Evolutionary conservation across 2,888 invertebrate species (phyloP).

Genomic region (Nephrotoma flavescens): DNA sequence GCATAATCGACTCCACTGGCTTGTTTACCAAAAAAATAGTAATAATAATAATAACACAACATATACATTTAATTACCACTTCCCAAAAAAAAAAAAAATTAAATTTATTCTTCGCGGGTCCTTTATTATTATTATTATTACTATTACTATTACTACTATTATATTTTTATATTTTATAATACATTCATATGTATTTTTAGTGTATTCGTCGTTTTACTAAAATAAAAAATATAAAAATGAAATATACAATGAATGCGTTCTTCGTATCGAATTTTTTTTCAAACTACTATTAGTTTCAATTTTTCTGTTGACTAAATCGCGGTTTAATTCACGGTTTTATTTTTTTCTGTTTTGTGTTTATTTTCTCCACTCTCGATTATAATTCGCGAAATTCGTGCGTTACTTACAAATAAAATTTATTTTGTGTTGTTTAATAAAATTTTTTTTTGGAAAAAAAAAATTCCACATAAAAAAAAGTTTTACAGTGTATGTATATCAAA

Average conservation of each 20-base stretch:
- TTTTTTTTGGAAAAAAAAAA: not conserved
- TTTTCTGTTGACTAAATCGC: not conserved
- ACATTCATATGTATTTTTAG: not conserved
- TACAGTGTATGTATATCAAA: not conserved
- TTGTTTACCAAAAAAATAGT: not conserved
- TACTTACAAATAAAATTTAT: not conserved
- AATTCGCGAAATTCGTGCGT: not conserved
- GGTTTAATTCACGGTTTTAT: not conserved
- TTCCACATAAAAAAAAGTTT: not conserved
- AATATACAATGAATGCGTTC: not conserved
- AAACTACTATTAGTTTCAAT: not conserved
- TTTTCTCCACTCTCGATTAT: not conserved
- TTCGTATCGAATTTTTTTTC: not conserved
- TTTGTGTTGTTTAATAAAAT: not conserved
- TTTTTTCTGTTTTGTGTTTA: not conserved
- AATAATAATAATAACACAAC: not conserved
- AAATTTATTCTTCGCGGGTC: not conserved
- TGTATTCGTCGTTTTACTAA: not conserved
- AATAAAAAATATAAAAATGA: not conserved
- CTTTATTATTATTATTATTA: not conserved
- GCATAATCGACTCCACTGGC: not conserved
- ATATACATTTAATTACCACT: not conserved
- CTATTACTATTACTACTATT: not conserved
- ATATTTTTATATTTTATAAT: not conserved
- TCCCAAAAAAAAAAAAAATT: not conserved